These are phyloP conservation scores for Accipiter virgatus DNA, from an alignment of 2,113 vertebrate species.

Conservation along the genomic window DNA sequence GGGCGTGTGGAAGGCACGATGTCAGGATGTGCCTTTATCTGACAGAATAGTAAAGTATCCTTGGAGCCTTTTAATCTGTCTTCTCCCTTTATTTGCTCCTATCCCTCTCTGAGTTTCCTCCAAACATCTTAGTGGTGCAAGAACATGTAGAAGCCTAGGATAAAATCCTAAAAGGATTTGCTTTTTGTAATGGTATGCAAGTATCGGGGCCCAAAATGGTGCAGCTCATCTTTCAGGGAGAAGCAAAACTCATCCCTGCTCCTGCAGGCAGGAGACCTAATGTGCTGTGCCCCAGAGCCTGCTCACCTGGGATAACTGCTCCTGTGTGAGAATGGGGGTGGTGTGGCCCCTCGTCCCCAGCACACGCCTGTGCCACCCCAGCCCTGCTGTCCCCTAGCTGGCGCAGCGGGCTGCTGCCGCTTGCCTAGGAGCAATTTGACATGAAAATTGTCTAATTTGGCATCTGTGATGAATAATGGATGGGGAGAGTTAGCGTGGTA, in stretches of 20 bases:
- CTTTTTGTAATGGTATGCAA: background rate
- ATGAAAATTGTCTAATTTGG: background rate
- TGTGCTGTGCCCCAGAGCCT: background rate
- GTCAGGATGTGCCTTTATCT: background rate
- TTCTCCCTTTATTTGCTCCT: background rate
- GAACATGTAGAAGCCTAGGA: background rate
- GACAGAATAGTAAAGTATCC: background rate
- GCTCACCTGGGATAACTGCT: background rate
- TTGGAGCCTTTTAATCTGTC: background rate
- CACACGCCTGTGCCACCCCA: background rate
- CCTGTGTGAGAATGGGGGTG: background rate
- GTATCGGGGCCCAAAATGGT: background rate
- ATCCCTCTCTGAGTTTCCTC: background rate
- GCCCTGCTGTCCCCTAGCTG: background rate
- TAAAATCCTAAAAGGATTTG: background rate
- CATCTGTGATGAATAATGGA: background rate
- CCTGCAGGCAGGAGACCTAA: background rate
- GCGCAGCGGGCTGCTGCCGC: rapidly evolving
- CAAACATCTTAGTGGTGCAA: background rate
- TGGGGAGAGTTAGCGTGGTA: background rate
- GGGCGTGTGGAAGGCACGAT: rapidly evolving
- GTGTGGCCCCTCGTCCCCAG: background rate
- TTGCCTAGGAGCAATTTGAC: background rate
- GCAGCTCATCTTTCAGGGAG: background rate
- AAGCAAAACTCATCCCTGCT: background rate